These are phyloP conservation scores for Teleogryllus oceanicus DNA, from an alignment of 2,888 invertebrate genomes.

Conservation along the genomic window DNA sequence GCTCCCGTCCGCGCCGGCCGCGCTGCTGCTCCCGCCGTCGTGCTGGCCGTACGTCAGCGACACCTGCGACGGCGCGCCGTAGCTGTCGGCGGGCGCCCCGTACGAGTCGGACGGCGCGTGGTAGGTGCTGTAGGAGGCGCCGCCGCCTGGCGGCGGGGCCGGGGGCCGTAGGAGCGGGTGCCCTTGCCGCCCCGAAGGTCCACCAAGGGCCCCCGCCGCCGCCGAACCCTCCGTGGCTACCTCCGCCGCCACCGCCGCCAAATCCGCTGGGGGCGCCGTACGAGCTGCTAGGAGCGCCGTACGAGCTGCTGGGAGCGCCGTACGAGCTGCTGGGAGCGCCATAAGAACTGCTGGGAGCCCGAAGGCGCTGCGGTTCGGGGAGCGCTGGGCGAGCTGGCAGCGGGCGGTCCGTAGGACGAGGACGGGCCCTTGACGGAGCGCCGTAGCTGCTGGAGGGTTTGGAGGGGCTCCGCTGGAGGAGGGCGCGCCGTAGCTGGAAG, in stretches of 20 bases:
- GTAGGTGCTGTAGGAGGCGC: not conserved
- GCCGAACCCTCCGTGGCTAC: not conserved
- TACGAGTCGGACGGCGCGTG: conserved; percentile 22
- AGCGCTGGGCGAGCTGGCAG: conserved; percentile 35
- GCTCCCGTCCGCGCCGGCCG: not conserved
- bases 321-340: conserved; percentile 28
- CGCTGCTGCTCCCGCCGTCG: not conserved
- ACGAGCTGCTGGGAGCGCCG: conserved; percentile 36
- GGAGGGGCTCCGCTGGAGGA: conserved; percentile 34
- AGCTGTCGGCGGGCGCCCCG: conserved; percentile 26
- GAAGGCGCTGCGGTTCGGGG: too few species aligned
- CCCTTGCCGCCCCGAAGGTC: not conserved
- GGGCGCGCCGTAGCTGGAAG: conserved; percentile 42
- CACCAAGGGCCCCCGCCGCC: not conserved
- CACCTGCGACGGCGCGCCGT: not conserved
- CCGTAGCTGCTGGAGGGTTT: conserved; percentile 33
- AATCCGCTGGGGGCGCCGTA: conserved; percentile 38
- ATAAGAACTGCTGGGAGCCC: conserved; percentile 37
- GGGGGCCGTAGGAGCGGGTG: conserved; percentile 18
- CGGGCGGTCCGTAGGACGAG: conserved; percentile 32
- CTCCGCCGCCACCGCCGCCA: conserved; percentile 39
- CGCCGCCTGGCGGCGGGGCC: too few species aligned
- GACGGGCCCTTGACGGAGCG: conserved; percentile 26
- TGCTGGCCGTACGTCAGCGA: not conserved
- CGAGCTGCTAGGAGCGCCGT: conserved; percentile 37